Evolutionary conservation across 1,140 invertebrate species (phyloP).

Genomic region (Drosophila asahinai): DNA sequence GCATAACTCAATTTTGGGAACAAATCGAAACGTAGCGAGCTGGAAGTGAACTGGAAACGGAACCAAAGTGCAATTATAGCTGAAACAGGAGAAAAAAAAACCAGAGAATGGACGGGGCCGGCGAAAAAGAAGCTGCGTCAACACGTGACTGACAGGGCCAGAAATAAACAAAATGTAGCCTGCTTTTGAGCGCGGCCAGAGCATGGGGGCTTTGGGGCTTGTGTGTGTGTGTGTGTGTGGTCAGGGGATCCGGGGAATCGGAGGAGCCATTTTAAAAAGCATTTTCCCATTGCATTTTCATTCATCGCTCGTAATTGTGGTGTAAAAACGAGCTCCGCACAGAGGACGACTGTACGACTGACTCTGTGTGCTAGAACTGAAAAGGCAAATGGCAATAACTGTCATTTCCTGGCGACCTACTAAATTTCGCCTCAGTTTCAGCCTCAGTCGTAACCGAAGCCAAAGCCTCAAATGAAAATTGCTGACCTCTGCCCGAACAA

Average conservation of each 20-base stretch:
- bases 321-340: conserved; percentile 62
- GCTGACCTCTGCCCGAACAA: conserved; percentile 69
- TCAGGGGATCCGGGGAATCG: not conserved
- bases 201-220: conserved; percentile 41
- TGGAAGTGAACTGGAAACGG: conserved; percentile 49
- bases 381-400: conserved; percentile 75
- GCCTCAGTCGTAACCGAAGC: conserved; percentile 7
- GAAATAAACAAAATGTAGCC: conserved; percentile 65
- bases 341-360: not conserved
- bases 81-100: not conserved
- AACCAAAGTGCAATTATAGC: conserved; percentile 62
- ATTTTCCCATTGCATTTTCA: conserved; percentile 76
- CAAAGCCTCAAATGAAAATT: conserved; percentile 71
- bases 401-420: conserved; percentile 78
- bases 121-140: conserved; percentile 42
- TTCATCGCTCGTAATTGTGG: conserved; percentile 80
- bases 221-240: conserved; percentile 2
- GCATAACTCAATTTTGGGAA: conserved; percentile 58
- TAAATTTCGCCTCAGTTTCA: conserved; percentile 62
- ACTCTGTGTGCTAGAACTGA: not conserved
- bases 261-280: conserved; percentile 66
- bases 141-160: conserved; percentile 54
- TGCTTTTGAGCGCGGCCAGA: conserved; percentile 46
- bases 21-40: conserved; percentile 31
- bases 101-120: not conserved